Percentiles rank a stretch among this genome's conserved stretches.
These are phyloP conservation scores for Pararge aegeria DNA, from an alignment of 1,140 invertebrate species.

Conservation along the genomic window DNA sequence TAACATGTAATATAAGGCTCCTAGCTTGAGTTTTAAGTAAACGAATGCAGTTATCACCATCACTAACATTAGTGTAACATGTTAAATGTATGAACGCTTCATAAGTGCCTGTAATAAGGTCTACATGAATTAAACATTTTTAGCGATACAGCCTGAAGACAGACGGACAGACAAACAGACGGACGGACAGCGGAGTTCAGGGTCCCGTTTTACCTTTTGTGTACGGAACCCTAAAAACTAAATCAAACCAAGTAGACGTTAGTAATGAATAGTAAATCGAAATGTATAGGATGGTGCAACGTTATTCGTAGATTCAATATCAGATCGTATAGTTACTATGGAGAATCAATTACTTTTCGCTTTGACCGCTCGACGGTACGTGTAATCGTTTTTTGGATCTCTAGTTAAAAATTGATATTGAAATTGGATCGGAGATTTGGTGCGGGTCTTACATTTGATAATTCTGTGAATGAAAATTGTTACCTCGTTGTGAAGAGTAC, in stretches of 20 bases:
- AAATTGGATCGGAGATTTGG: constrained; percentile 16
- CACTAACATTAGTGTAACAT: too few species aligned
- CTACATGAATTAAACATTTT: too few species aligned
- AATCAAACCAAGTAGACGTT: background rate
- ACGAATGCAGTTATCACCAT: too few species aligned
- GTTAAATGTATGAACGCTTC: too few species aligned
- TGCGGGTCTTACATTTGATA: background rate
- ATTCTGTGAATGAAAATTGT: background rate
- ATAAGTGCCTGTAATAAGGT: too few species aligned
- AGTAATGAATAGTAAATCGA: constrained; percentile 16
- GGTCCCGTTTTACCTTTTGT: background rate
- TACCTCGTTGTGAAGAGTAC: background rate
- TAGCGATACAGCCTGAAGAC: too few species aligned
- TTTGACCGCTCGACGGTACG: constrained; percentile 14
- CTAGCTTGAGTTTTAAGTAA: too few species aligned
- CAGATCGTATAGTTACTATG: constrained; percentile 6
- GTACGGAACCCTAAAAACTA: background rate
- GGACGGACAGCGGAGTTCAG: too few species aligned
- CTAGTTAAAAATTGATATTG: constrained; percentile 21
- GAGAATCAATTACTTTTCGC: constrained; percentile 23
- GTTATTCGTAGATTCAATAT: constrained; percentile 21
- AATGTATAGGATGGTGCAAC: constrained; percentile 9
- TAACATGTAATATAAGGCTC: too few species aligned
- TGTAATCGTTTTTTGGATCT: constrained; percentile 14
- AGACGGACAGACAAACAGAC: too few species aligned